A percentile compares a stretch with the other conserved stretches of the same genome.
phyloP scores from a whole-genome alignment of 1,140 invertebrate species.

The Solenopsis fugax region DNA sequence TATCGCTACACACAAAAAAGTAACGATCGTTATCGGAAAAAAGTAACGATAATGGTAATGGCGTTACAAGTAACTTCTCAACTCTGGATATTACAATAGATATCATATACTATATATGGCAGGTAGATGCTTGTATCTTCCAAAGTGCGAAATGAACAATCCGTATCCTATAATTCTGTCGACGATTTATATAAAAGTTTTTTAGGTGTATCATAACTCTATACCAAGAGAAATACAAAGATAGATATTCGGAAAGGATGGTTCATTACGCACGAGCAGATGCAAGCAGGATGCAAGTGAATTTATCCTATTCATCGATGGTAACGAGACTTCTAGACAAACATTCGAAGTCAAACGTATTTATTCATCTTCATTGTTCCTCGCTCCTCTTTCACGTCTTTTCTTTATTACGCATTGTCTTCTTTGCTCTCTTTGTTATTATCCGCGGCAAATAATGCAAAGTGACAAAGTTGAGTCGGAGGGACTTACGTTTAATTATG shows the following conservation, averaged over 20 bases:
- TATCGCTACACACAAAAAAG: too few relatives aligned
- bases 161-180: not conserved
- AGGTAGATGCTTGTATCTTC: not conserved
- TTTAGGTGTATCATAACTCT: not conserved
- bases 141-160: not conserved
- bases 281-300: slow-evolving; percentile 21
- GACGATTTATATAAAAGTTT: not conserved
- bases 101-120: not conserved
- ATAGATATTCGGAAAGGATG: slow-evolving; percentile 6
- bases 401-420: slow-evolving; percentile 6
- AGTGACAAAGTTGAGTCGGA: slow-evolving; percentile 29
- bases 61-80: too few relatives aligned
- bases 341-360: slow-evolving; percentile 30
- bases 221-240: not conserved
- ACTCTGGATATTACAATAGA: too few relatives aligned
- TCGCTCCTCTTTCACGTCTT: not conserved
- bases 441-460: slow-evolving; percentile 12
- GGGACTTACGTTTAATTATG: slow-evolving; percentile 29
- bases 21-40: too few relatives aligned
- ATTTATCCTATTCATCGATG: slow-evolving; percentile 56
- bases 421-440: slow-evolving; percentile 15
- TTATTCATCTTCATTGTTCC: slow-evolving; percentile 33
- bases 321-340: slow-evolving; percentile 52
- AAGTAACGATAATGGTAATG: too few relatives aligned
- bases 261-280: slow-evolving; percentile 32